Evolutionary conservation across 2,113 vertebrate genomes (phyloP), one percentile per base, ranked within the genome.

Genomic region (Ophiodon elongatus): DNA sequence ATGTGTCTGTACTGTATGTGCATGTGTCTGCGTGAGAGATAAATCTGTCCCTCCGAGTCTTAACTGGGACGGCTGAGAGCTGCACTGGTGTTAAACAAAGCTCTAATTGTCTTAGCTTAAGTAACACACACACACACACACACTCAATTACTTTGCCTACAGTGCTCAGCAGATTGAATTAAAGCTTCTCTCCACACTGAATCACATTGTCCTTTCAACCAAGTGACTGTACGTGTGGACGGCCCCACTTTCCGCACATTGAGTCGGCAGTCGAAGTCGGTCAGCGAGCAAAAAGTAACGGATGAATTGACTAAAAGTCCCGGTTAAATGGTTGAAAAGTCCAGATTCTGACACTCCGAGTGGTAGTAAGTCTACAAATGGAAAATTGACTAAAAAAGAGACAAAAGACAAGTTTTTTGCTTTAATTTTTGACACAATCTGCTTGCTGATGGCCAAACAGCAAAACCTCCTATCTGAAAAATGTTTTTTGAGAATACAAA

Each of bases 21-120:
- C 9, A 5, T 25, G 45, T 59, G 59, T 67, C 25, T 45, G 33
- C 35, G 50, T 8, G 33, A 23, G 56, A 47, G 8, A 66, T 54
- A 56, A 79, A 60, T 82, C 59, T 14, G 31, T 15, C 76, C 45
- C 39, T 64, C 23, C 17, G n/a, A 27, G 65, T 80, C 35, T 29
- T 67, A 31, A 45, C 63, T 35, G n/a, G 41, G 64, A 67, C 64
- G 33, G 39, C 62, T 45, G 68, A 52, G 64, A 86, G 77, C 64
- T 60, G 73, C 80, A 39, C 66, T 45, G 73, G 41, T 45, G 76
- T 71, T 78, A 73, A 50, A 87, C 80, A 83, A 74, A 87, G 52
- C 80, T 72, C 60, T 74, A 75, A 79, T 76, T 86, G 79, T 75
- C 33, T 76, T 43, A 33, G 73, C 52, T 45, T 73, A 66, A 84